These are phyloP conservation scores for Triplophysa bombifrons DNA, from an alignment of 2,797 vertebrate genomes.

Conservation along the genomic window DNA sequence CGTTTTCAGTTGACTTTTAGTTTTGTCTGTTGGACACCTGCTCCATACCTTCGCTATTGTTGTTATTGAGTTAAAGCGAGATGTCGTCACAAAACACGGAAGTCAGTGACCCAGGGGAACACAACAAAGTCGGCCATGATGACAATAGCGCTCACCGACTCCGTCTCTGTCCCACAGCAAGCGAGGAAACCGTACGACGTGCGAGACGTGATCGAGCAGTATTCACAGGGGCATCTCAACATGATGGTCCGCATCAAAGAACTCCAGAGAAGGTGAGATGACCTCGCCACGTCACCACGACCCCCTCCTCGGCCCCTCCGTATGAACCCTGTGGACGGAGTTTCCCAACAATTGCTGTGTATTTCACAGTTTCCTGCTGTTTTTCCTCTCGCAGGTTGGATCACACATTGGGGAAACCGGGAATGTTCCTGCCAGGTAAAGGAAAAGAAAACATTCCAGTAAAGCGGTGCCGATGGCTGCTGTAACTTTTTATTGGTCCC, in stretches of 20 bases:
- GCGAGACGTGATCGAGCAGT: conserved; percentile 80
- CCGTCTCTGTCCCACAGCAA: conserved; percentile 69
- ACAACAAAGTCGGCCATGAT: conserved; percentile 48
- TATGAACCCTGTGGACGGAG: conserved; percentile 2
- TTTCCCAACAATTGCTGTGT: conserved; percentile 32
- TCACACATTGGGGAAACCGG: conserved; percentile 86
- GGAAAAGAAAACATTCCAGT: conserved; percentile 4
- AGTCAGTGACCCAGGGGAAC: conserved; percentile 63
- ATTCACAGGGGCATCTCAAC: conserved; percentile 80
- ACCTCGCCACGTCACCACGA: not conserved
- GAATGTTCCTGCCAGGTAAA: conserved; percentile 89
- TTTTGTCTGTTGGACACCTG: too few species aligned
- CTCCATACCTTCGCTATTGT: conserved; percentile 10
- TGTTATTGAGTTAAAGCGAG: conserved; percentile 30
- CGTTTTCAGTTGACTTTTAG: too few species aligned
- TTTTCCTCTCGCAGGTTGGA: conserved; percentile 77
- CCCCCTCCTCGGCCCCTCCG: not conserved
- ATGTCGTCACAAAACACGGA: conserved; percentile 64
- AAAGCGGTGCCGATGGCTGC: not conserved
- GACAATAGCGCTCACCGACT: conserved; percentile 41
- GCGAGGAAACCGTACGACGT: conserved; percentile 79
- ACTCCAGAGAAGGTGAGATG: conserved; percentile 78
- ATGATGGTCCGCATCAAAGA: conserved; percentile 84
- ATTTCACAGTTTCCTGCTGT: conserved; percentile 45
- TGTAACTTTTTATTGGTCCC: not conserved